Evolutionary conservation across 2,888 invertebrate species (phyloP).

Genomic region (Spicauda simplicius): DNA sequence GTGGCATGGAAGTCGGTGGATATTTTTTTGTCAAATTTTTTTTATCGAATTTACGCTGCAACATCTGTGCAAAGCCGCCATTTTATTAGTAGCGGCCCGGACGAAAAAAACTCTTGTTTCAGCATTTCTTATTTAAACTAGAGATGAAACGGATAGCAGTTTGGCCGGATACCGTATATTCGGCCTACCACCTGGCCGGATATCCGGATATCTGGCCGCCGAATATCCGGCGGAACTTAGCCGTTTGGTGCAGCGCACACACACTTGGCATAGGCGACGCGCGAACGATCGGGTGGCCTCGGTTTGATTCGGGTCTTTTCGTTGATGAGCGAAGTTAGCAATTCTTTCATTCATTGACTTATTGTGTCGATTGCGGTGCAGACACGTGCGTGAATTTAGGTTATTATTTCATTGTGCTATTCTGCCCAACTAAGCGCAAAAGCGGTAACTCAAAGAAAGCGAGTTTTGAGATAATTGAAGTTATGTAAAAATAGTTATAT

Average conservation of each 20-base stretch:
- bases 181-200: background rate
- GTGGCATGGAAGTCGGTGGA: too few relatives aligned
- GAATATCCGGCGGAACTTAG: background rate
- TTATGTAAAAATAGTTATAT: too few relatives aligned
- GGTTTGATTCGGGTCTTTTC: slow-evolving; percentile 20
- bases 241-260: background rate
- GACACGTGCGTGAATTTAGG: slow-evolving; percentile 11
- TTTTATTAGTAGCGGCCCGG: too few relatives aligned
- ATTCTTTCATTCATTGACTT: slow-evolving; percentile 29
- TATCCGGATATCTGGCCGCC: background rate
- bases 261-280: background rate
- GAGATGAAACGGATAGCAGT: background rate
- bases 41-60: too few relatives aligned
- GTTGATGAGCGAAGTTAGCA: slow-evolving; percentile 20
- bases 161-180: slow-evolving; percentile 1
- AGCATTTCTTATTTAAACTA: too few relatives aligned
- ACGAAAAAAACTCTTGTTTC: too few relatives aligned
- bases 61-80: too few relatives aligned
- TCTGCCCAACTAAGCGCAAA: too few relatives aligned
- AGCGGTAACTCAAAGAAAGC: too few relatives aligned
- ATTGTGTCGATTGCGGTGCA: slow-evolving; percentile 20
- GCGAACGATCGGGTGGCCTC: slow-evolving; percentile 11
- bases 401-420: slow-evolving; percentile 13
- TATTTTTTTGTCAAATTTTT: too few relatives aligned
- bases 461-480: too few relatives aligned